Conservation (phyloP, 2,797 vertebrate species). For the Mastacembelus armatus region DNA sequence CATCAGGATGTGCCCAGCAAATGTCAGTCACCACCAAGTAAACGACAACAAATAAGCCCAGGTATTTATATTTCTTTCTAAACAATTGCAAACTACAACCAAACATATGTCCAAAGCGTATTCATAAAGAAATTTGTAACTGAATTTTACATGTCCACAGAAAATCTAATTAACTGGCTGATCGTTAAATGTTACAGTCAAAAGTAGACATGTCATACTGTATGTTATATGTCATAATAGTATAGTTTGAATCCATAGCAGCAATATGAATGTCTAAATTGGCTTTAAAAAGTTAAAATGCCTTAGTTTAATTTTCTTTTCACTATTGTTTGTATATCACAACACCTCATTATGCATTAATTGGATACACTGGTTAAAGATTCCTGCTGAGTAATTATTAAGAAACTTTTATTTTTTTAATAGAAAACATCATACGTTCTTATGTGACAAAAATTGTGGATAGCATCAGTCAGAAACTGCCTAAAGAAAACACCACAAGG, state of each 20-base stretch:
- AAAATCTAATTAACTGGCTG: too few species aligned
- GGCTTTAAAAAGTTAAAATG: too few species aligned
- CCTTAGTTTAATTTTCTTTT: background rate
- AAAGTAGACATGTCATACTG: background rate
- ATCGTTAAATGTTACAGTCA: background rate
- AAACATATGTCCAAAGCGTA: too few species aligned
- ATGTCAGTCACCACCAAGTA: background rate
- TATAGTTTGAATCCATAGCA: background rate
- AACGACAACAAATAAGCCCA: background rate
- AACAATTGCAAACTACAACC: background rate
- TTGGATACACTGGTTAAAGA: background rate
- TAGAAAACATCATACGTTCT: constrained; percentile 18
- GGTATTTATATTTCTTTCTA: constrained; percentile 5
- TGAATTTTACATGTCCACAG: too few species aligned
- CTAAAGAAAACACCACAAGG: background rate
- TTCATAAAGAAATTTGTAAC: too few species aligned
- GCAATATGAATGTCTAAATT: too few species aligned
- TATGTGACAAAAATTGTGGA: constrained; percentile 17
- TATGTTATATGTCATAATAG: background rate
- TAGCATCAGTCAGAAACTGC: background rate
- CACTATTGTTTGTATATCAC: background rate
- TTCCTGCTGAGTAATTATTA: background rate
- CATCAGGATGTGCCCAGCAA: background rate
- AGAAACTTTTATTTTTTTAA: constrained; percentile 1
- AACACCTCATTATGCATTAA: background rate